Conservation (phyloP, 2,888 invertebrate species). For the Drosophila putrida region DNA sequence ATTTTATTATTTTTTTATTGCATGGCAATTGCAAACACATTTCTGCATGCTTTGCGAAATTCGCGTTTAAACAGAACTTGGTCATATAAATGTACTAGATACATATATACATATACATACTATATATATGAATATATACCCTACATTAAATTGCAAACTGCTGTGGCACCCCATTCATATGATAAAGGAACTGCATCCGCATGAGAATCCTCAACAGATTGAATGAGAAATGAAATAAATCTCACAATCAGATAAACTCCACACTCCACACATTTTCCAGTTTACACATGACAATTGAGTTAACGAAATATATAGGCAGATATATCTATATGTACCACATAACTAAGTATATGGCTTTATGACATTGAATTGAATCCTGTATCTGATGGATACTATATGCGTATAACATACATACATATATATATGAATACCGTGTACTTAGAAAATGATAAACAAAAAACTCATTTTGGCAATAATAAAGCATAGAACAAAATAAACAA, state of each 20-base stretch:
- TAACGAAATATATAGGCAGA: conserved; percentile 18
- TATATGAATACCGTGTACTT: conserved; percentile 46
- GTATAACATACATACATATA: conserved; percentile 27
- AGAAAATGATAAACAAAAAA: conserved; percentile 46
- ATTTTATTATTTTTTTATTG: neutral
- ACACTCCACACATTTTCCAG: conserved; percentile 4
- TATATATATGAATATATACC: conserved; percentile 13
- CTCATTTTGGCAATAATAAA: conserved; percentile 77
- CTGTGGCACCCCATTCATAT: conserved; percentile 24
- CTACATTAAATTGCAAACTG: conserved; percentile 19
- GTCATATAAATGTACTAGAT: conserved; percentile 18
- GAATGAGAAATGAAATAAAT: conserved; percentile 5
- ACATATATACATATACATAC: conserved; percentile 10
- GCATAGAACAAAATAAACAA: conserved; percentile 54
- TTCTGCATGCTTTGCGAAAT: conserved; percentile 12
- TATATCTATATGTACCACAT: conserved; percentile 21
- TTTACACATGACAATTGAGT: conserved; percentile 52
- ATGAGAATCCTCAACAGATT: conserved; percentile 15
- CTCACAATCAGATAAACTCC: conserved; percentile 3
- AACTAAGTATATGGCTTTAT: conserved; percentile 49
- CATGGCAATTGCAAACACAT: neutral
- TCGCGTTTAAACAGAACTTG: conserved; percentile 8
- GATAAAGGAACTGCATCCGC: conserved; percentile 58
- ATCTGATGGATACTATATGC: conserved; percentile 46
- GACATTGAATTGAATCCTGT: conserved; percentile 70